Percentiles rank a stretch among this genome's conserved stretches.
Evolutionary conservation across 92 coral and sea anemone genomes (phyloP).

Genomic region (Desmophyllum pertusum): DNA sequence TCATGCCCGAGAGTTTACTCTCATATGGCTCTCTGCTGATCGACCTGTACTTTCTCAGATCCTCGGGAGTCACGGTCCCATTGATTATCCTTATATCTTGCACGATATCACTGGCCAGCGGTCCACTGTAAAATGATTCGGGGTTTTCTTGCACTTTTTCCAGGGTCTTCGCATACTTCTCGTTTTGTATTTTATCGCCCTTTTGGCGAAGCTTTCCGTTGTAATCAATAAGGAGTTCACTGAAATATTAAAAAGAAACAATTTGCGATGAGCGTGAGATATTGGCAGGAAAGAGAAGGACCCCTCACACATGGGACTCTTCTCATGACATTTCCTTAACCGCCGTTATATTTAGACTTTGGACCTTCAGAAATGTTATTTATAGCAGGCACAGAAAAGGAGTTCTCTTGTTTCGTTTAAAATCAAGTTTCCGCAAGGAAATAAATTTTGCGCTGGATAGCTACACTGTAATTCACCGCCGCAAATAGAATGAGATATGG

Average conservation of each 20-base stretch:
- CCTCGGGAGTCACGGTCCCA: slow-evolving; percentile 63
- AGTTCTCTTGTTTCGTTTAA: too few relatives aligned
- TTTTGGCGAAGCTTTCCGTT: slow-evolving; percentile 43
- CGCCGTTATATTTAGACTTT: too few relatives aligned
- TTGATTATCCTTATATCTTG: slow-evolving; percentile 47
- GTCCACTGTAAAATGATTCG: slow-evolving; percentile 75
- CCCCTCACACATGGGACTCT: too few relatives aligned
- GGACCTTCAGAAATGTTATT: too few relatives aligned
- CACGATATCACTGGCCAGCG: slow-evolving; percentile 63
- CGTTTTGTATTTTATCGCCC: slow-evolving; percentile 63
- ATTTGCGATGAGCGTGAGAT: neutral
- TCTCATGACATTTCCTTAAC: too few relatives aligned
- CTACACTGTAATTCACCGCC: too few relatives aligned
- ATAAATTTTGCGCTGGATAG: too few relatives aligned
- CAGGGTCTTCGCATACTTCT: slow-evolving; percentile 74
- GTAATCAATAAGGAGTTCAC: slow-evolving; percentile 65
- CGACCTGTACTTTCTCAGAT: slow-evolving; percentile 64
- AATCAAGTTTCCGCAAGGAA: too few relatives aligned
- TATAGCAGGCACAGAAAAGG: too few relatives aligned
- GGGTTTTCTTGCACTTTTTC: slow-evolving; percentile 70
- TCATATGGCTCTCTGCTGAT: slow-evolving; percentile 21
- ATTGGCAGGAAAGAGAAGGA: too few relatives aligned
- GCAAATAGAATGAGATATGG: too few relatives aligned
- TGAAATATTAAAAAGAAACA: slow-evolving; percentile 11
- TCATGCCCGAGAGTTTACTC: slow-evolving; percentile 46